phyloP scores from a whole-genome alignment of 2,888 invertebrate species.

The Pegoplata infirma region DNA sequence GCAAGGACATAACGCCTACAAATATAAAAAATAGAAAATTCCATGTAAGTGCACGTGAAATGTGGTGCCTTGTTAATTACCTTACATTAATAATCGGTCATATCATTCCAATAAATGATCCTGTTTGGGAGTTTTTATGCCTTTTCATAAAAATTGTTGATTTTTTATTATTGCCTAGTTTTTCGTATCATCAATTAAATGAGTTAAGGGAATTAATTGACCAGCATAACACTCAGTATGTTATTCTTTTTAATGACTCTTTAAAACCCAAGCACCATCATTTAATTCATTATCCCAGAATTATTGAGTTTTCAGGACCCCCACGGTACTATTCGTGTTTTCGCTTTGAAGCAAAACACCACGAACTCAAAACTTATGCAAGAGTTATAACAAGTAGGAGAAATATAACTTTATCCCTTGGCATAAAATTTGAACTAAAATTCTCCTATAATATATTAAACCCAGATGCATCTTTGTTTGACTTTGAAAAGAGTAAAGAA shows the following conservation, averaged over 20 bases:
- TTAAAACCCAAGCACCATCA: neutral
- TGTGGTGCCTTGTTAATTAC: neutral
- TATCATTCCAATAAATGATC: too few relatives aligned
- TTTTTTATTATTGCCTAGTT: too few relatives aligned
- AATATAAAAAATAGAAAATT: slow-evolving; percentile 5
- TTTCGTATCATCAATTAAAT: too few relatives aligned
- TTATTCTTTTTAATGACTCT: neutral
- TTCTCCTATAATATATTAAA: neutral
- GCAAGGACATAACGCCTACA: neutral
- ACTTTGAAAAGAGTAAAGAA: neutral
- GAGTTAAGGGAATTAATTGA: too few relatives aligned
- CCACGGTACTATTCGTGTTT: neutral
- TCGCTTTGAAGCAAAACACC: neutral
- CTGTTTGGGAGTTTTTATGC: too few relatives aligned
- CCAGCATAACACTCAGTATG: too few relatives aligned
- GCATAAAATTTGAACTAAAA: neutral
- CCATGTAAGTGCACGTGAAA: neutral
- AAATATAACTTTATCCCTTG: neutral
- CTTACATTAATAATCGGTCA: neutral
- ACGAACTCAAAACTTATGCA: neutral
- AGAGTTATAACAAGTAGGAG: neutral
- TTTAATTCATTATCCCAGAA: neutral
- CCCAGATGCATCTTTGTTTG: neutral
- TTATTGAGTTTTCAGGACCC: neutral
- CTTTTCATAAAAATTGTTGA: too few relatives aligned